Base-by-base conservation (phyloP, 2,113 vertebrate genomes). In the Rhineura floridana region DNA sequence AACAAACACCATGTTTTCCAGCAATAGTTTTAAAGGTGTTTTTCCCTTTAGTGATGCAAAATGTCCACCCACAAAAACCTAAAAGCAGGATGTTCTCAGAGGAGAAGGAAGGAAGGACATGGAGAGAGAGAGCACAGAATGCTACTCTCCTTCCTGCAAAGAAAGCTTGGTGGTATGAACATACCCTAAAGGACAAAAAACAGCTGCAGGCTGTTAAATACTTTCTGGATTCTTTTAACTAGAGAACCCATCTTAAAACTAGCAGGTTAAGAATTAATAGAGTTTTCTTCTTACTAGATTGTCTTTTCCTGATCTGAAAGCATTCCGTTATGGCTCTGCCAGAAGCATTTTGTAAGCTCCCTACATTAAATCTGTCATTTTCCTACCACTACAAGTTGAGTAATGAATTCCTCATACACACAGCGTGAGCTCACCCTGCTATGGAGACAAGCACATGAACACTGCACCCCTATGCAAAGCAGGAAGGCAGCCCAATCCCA, bases 301-400 rank as follows among this genome's bases (percentile, higher is more conserved):
- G 50, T 50, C 52, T 73, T 55, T 78, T 78, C 13, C 42, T 9
- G 33, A 39, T 46, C 48, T 48, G 55, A 78, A 78, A 78, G 67
- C 89, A 88, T 94, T 93, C 92, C 92, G 28, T 95, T 94, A 72
- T 77, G 85, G 87, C 81, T 95, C 87, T 19, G 92, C 87, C 91
- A 86, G 93, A 95, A 94, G 93, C 33, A 93, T 95, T 95, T 39
- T 96, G 94, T 94, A 90, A 94, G 90, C 65, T 93, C 52, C 44
- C 83, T 81, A 39, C 79, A 94, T 95, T 95, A 91, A 92, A 93
- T 90, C 30, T 50, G 89, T 93, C 59, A 88, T 95, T 94, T 92
- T 87, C 88, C 88, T 90, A 85, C 88, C 92, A 75, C 89, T 85
- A 91, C 90, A 91, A 94, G 93, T 94, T 84, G 92, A 93, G 63